These are phyloP conservation scores for Cuculus canorus DNA, from an alignment of 2,797 vertebrate species.

Conservation along the genomic window DNA sequence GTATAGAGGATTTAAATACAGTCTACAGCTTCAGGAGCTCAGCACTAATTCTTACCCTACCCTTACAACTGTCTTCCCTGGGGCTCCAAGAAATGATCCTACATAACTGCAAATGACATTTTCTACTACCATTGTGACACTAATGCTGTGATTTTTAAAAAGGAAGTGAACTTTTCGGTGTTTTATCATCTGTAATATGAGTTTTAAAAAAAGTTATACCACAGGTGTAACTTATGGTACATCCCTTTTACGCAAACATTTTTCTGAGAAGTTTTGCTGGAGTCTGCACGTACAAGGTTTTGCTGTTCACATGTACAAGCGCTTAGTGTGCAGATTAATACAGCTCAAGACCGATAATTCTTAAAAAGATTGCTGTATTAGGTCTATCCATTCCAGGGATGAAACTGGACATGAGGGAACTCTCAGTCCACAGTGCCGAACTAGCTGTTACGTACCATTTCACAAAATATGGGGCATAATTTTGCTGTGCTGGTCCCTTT, in stretches of 20 bases:
- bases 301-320: not conserved
- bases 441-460: not conserved
- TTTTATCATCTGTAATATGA: not conserved
- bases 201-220: not conserved
- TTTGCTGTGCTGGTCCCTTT: not conserved
- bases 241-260: not conserved
- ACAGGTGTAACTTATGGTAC: not conserved
- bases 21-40: not conserved
- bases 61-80: not conserved
- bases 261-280: not conserved
- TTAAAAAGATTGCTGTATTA: not conserved
- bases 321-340: not conserved
- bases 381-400: not conserved
- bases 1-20: not conserved
- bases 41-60: not conserved
- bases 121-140: not conserved
- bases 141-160: not conserved
- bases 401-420: not conserved
- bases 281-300: not conserved
- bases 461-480: not conserved
- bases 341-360: not conserved
- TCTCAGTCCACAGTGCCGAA: not conserved
- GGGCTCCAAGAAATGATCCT: not conserved
- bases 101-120: not conserved
- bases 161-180: not conserved